Evolutionary conservation across 1,140 invertebrate genomes (phyloP).

Genomic region (Drosophila biarmipes): DNA sequence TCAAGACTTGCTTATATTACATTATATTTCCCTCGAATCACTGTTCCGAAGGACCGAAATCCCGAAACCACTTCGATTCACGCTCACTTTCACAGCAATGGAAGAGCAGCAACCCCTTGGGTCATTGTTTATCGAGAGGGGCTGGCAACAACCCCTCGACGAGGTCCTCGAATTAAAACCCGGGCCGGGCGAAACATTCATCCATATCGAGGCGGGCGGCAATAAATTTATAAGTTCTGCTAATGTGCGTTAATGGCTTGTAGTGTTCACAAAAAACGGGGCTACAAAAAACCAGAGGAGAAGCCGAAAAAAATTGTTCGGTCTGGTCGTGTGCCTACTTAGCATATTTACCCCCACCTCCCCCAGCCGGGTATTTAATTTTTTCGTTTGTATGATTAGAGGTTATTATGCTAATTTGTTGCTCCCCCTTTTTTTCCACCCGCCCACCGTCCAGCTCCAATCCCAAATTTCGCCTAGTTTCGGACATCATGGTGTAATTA

Average conservation of each 20-base stretch:
- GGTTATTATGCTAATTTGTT: constrained; percentile 77
- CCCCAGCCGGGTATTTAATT: constrained; percentile 69
- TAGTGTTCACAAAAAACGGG: constrained; percentile 51
- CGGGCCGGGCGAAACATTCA: constrained; percentile 20
- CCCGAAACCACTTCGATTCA: constrained; percentile 43
- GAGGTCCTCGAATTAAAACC: constrained; percentile 25
- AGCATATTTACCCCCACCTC: constrained; percentile 39
- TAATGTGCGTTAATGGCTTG: constrained; percentile 81
- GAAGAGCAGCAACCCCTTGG: constrained; percentile 28
- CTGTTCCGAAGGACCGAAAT: constrained; percentile 1
- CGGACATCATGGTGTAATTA: constrained; percentile 77
- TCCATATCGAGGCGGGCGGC: constrained; percentile 54
- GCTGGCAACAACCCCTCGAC: constrained; percentile 6
- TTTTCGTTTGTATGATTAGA: constrained; percentile 80
- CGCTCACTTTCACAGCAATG: constrained; percentile 65
- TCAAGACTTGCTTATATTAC: too few relatives aligned
- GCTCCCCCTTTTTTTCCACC: constrained; percentile 10
- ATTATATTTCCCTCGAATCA: background rate
- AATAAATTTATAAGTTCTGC: constrained; percentile 80
- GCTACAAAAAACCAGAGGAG: constrained; percentile 1
- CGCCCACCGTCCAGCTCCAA: background rate
- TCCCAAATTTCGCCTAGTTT: constrained; percentile 27
- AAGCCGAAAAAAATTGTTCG: constrained; percentile 31
- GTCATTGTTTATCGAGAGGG: constrained; percentile 31
- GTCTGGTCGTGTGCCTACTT: constrained; percentile 56